Base-by-base conservation (phyloP, 2,888 invertebrate genomes). In the Caenorhabditis drosophilae region DNA sequence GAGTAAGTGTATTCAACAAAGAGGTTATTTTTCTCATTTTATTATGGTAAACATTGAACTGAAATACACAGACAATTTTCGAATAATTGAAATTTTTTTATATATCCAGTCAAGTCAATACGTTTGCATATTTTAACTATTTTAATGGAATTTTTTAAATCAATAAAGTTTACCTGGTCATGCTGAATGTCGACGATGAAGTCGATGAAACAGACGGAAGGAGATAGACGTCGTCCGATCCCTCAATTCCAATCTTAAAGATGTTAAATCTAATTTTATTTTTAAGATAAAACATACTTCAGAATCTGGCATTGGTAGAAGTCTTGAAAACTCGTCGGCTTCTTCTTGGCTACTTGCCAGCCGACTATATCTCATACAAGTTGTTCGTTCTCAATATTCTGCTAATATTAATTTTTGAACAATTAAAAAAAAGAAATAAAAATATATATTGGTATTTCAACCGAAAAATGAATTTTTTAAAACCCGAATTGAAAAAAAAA, bases 191-290 rank as follows among this genome's bases (percentile, higher is more conserved):
- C 23, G 63, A 64, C 26, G 70, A 67, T 11, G 75, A 67, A 27
- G 67, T 66, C 41, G 77, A 70, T 41, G 75, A 72, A 12, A 75
- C 68, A 12, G 76, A 75, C 44, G 81, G 79, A 48, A 81, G 69
- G 34, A 81, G 70, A 55, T 78, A 75, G 50, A 76, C 77, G 79
- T 81, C 79, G 79, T 81, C 81, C 36, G 78, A 75, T 53, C 76
- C 75, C 64, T 73, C 73, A 52, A 71, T 64, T 56, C 69, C 72
- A 20, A 70, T 69, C 68, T 75, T 54, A 18, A 60, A 15, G 38
- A 6, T 7, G 6, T 11, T 18, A 38, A 38, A 38, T 11, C 38
- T 11, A 38, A 18, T 22, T 12, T n/a, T 12, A 42, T 34, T 42
- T 12, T 23, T 16, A 35, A 15, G 15, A 34, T 20, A 47, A 23